Evolutionary conservation across 2,797 vertebrate genomes (phyloP).

Genomic region (Galago senegalensis): DNA sequence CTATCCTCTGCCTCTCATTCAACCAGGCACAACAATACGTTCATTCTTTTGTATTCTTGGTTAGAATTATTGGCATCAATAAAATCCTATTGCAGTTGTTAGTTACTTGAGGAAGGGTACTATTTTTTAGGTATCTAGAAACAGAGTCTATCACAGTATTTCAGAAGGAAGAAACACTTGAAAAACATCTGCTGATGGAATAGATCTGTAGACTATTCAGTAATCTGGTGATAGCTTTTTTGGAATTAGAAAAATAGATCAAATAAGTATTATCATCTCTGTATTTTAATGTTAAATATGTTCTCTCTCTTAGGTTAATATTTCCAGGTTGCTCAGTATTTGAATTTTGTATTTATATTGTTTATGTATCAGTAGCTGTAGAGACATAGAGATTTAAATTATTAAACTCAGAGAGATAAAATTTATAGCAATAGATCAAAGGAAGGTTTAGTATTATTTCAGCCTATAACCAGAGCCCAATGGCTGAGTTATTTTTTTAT

Average conservation of each 20-base stretch:
- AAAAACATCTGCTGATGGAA: neutral
- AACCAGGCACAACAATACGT: neutral
- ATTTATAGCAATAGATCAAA: neutral
- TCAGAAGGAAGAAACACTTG: neutral
- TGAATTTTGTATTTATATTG: constrained; percentile 31
- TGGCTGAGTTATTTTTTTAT: neutral
- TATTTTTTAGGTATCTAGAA: neutral
- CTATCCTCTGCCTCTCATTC: neutral
- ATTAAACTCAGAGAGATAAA: neutral
- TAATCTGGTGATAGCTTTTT: neutral
- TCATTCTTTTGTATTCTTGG: neutral
- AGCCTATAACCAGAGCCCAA: neutral
- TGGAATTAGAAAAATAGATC: neutral
- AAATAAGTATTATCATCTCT: neutral
- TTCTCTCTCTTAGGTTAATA: constrained; percentile 1
- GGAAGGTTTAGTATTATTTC: constrained; percentile 1
- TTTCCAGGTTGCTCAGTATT: neutral
- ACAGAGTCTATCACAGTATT: neutral
- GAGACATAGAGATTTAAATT: neutral
- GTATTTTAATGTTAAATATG: neutral
- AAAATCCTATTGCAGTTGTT: neutral
- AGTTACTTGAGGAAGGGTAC: neutral
- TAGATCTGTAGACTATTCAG: neutral
- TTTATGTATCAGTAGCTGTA: neutral
- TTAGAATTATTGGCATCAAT: neutral